Conservation (phyloP, 1,140 invertebrate genomes). For the Bombus consobrinus region DNA sequence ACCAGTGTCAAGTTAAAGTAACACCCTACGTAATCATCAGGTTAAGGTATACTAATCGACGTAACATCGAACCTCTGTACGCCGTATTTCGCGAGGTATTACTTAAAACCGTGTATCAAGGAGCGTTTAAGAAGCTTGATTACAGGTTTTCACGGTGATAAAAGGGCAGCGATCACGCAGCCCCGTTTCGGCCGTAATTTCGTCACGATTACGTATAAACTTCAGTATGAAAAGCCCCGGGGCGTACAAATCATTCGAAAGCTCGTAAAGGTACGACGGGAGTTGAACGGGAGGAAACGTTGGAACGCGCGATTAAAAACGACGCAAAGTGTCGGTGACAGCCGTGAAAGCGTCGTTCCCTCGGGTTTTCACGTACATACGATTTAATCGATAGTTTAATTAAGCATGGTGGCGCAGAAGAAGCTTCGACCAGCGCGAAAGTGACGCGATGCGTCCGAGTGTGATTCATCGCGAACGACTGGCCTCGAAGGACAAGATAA, state of each 20-base stretch:
- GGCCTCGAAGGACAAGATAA: constrained; percentile 1
- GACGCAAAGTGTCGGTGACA: not conserved
- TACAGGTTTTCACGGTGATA: no score
- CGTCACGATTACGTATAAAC: no score
- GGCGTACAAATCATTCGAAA: not conserved
- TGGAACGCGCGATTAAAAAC: not conserved
- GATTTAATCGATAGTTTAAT: constrained; percentile 33
- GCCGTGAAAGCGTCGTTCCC: not conserved
- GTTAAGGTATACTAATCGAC: no score
- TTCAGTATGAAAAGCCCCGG: no score
- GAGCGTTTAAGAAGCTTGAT: no score
- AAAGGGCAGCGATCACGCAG: no score
- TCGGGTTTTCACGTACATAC: not conserved
- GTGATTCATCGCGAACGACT: constrained; percentile 4
- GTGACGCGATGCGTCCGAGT: not conserved
- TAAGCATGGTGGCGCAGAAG: not conserved
- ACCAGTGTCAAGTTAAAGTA: no score
- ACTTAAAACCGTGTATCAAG: no score
- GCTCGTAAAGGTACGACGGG: not conserved
- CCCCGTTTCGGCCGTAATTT: no score
- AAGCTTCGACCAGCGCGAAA: not conserved
- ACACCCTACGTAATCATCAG: no score
- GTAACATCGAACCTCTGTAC: no score
- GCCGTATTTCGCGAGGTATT: no score
- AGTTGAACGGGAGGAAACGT: not conserved